Evolutionary conservation across 2,797 vertebrate species (phyloP).

Genomic region (Sebastes paucispinis): DNA sequence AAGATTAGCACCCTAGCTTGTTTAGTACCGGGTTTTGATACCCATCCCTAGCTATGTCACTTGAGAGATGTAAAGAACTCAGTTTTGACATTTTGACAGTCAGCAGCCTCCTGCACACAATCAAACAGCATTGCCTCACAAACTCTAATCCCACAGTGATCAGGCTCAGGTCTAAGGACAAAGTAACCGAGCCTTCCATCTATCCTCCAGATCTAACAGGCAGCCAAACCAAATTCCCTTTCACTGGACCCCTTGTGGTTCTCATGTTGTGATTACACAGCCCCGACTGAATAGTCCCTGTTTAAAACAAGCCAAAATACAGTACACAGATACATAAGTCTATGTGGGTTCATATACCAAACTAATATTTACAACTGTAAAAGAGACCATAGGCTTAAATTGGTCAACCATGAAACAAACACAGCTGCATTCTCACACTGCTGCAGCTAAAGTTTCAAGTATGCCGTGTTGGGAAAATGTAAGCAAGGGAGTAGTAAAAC

Average conservation of each 20-base stretch:
- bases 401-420: conserved; percentile 17
- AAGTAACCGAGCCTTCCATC: conserved; percentile 15
- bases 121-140: not conserved
- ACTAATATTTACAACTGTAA: conserved; percentile 42
- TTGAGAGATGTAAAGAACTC: not conserved
- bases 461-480: not conserved
- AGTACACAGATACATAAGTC: conserved; percentile 1
- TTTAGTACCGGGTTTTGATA: no score
- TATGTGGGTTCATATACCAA: conserved; percentile 27
- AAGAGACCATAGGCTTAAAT: not conserved
- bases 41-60: not conserved
- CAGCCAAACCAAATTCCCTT: conserved; percentile 63
- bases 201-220: conserved; percentile 35
- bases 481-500: no score
- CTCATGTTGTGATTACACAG: conserved; percentile 55
- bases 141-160: not conserved
- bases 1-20: no score
- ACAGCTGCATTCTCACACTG: conserved; percentile 26
- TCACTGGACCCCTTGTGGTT: conserved; percentile 57
- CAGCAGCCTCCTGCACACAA: not conserved
- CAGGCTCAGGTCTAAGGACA: not conserved
- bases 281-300: conserved; percentile 42
- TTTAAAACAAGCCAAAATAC: conserved; percentile 41
- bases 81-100: not conserved
- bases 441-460: not conserved